Percentiles rank a stretch among this genome's conserved stretches.
phyloP scores from a whole-genome alignment of 2,888 invertebrate species.

The Amphipyra berbera region DNA sequence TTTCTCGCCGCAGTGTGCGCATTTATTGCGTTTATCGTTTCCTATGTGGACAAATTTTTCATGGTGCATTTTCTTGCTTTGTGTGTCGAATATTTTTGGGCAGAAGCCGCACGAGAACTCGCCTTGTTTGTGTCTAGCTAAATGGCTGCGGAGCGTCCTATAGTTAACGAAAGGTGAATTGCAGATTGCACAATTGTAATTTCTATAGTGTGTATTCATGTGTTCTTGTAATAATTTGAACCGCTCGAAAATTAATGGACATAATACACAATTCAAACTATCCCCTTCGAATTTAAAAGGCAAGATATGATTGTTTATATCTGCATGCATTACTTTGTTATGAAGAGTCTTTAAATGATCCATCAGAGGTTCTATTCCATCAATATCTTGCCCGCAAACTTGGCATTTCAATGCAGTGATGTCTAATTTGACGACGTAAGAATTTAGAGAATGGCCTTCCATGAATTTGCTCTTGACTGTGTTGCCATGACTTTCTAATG shows the following conservation, averaged over 20 bases:
- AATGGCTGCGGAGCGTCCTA: constrained; percentile 33
- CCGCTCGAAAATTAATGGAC: constrained; percentile 28
- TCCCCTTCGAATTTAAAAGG: constrained; percentile 53
- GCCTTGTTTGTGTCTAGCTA: constrained; percentile 44
- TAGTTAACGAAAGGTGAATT: constrained; percentile 79
- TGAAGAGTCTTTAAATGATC: constrained; percentile 40
- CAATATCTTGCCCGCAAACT: constrained; percentile 31
- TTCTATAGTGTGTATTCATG: constrained; percentile 52
- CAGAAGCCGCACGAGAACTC: constrained; percentile 46
- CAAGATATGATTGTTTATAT: constrained; percentile 53
- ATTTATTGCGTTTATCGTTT: constrained; percentile 40
- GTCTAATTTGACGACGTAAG: constrained; percentile 50
- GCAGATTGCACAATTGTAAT: constrained; percentile 44
- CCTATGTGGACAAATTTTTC: constrained; percentile 49
- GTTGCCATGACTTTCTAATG: constrained; percentile 62
- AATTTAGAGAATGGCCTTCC: constrained; percentile 55
- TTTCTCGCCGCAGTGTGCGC: constrained; percentile 45
- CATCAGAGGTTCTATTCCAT: constrained; percentile 32
- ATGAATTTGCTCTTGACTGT: constrained; percentile 60
- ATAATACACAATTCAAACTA: constrained; percentile 34
- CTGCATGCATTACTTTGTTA: constrained; percentile 33
- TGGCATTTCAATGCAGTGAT: constrained; percentile 45
- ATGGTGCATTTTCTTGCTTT: constrained; percentile 35
- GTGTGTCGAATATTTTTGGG: constrained; percentile 48
- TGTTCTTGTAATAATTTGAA: constrained; percentile 55